Base-by-base conservation (phyloP, 2,888 invertebrate genomes). In the Nephrotoma appendiculata region DNA sequence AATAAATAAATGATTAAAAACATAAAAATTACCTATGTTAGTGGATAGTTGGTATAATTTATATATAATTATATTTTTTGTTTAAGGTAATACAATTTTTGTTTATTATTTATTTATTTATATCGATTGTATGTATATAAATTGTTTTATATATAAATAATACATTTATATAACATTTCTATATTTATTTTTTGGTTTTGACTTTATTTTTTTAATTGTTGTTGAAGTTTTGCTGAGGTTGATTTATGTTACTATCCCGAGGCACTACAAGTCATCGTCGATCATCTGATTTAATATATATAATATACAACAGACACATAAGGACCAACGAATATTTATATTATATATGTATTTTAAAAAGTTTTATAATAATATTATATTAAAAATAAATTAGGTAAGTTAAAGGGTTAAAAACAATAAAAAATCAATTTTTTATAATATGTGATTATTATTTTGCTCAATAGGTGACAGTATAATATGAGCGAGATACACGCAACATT, bases 261-360 rank as follows among this genome's bases (percentile, higher is more conserved):
- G 90, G 89, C 89, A 90, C 89, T 90, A 89, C 90, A 90, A 91
- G 91, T 91, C 91, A 91, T 91, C 91, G 91, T 88, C 91, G 91
- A 89, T 91, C 91, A 88, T 91, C 91, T 91, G 85, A 84, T 84
- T 42, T n/a, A 43, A 19, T 44, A 44, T 85, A 44, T 85, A 44
- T 85, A 85, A 44, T 85, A 44, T 85, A 44, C 44, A 71, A 71
- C 71, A 71, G 71, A 71, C 71, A 71, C 71, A 71, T 71, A 71
- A 71, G 31, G 71, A 71, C 71, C 71, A 71, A 31, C 71, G 71
- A 71, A 71, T 71, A 31, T 31, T 52, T 52, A 52, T 52, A 52
- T 52, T 52, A 15, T 52, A 31, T 52, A 52, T 48, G n/a, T 48
- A 52, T 31, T 31, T 31, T 31, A 31, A 31, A 31, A 44, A 52